Evolutionary conservation across 2,888 invertebrate species (phyloP), one percentile per base, ranked within the genome.

Genomic region (Leucophenga montana): DNA sequence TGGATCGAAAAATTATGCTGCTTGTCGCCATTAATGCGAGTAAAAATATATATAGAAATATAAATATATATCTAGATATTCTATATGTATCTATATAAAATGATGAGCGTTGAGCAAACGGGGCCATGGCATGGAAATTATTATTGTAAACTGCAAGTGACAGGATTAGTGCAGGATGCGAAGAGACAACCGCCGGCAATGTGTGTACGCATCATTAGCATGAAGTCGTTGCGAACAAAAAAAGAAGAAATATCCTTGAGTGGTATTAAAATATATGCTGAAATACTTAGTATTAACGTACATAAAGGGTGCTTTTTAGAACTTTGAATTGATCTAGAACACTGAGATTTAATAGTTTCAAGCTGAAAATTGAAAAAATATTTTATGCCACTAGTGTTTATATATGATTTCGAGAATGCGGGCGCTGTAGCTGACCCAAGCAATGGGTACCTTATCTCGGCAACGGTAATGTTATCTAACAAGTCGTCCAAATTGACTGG

Each of bases 1-100:
- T 83, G 83, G 83, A 81, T 79, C 75, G 80, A 76, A 78, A 80
- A 80, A 80, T 80, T 77, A 78, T 75, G 77, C 73, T 74, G 71
- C 75, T 77, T 78, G 76, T 77, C 77, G 76, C 73, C 75, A 76
- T 72, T 66, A 72, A 72, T 27, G 33, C 59, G 67, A 3, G 66
- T 3, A n/a, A 59, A 59, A 33, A 18, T 14, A n/a, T 65, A 48
- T 48, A n/a, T 53, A 27, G n/a, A n/a, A n/a, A n/a, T 39, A 39
- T 8, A 39, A 11, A 39, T 5, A 39, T 13, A 13, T n/a, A n/a
- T n/a, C n/a, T n/a, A 46, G 22, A 1, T n/a, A 33, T 33, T 61
- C 18, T n/a, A n/a, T n/a, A n/a, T 27, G 2, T 46, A 46, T 6
- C 2, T 14, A 46, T 14, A 46, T 14, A 46, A 46, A n/a, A 46